phyloP scores from a whole-genome alignment of 2,113 vertebrate genomes.

The Promerops cafer region DNA sequence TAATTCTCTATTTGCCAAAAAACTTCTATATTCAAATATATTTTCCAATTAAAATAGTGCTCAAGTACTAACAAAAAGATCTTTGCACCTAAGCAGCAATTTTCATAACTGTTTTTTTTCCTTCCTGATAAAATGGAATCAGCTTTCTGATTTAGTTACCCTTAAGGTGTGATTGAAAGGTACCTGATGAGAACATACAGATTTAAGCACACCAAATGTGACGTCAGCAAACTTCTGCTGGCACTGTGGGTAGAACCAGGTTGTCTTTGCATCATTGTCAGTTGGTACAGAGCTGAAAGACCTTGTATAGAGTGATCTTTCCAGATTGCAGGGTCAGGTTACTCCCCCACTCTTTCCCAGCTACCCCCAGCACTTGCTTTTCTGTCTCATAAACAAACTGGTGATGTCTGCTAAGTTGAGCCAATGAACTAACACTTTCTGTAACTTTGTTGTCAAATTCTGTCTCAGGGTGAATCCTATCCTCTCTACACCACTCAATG shows the following conservation, averaged over 20 bases:
- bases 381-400: neutral
- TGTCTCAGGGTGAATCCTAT: neutral
- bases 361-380: neutral
- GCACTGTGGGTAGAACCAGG: neutral
- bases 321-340: neutral
- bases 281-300: neutral
- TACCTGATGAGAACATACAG: neutral
- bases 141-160: neutral
- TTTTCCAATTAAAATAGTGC: neutral
- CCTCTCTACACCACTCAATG: neutral
- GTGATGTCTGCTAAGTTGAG: neutral
- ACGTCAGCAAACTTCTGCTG: neutral
- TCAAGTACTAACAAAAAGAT: neutral
- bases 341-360: neutral
- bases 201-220: neutral
- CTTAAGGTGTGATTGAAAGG: neutral
- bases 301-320: neutral
- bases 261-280: neutral
- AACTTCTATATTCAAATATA: neutral
- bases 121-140: neutral
- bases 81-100: neutral
- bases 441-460: neutral
- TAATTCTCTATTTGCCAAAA: neutral
- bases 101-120: neutral
- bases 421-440: neutral